phyloP scores from a whole-genome alignment of 2,797 vertebrate species.

The Tolypeutes matacus region DNA sequence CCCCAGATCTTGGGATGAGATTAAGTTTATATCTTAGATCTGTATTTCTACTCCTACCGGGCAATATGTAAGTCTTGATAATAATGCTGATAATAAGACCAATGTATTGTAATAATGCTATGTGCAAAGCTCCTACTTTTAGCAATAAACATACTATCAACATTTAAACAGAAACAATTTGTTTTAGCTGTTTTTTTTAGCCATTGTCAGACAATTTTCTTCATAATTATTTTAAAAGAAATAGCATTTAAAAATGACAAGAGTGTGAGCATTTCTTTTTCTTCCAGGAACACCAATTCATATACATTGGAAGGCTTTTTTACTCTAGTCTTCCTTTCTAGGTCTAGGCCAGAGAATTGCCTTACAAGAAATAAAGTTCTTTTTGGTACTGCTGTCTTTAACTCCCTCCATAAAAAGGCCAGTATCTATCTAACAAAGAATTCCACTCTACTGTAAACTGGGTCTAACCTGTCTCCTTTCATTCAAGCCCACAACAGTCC shows the following conservation, averaged over 20 bases:
- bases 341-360: neutral
- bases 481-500: slow-evolving; percentile 56
- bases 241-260: slow-evolving; percentile 62
- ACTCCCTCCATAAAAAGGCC: neutral
- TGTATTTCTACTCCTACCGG: neutral
- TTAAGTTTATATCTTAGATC: neutral
- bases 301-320: neutral
- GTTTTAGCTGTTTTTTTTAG: slow-evolving; percentile 43
- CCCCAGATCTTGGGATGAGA: neutral
- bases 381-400: slow-evolving; percentile 59
- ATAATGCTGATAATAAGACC: slow-evolving; percentile 3
- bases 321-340: slow-evolving; percentile 21
- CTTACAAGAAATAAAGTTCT: slow-evolving; percentile 11
- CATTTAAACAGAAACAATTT: neutral
- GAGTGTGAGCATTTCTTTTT: neutral
- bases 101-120: slow-evolving; percentile 17
- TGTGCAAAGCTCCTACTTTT: neutral
- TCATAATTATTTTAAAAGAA: slow-evolving; percentile 75
- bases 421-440: neutral
- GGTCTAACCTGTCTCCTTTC: slow-evolving; percentile 16
- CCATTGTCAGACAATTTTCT: slow-evolving; percentile 68
- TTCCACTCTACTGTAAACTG: neutral
- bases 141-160: neutral
- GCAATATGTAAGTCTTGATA: neutral
- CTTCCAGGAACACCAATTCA: slow-evolving; percentile 65